Conservation (phyloP, 2,888 invertebrate genomes). For the Heliconius ethilla region DNA sequence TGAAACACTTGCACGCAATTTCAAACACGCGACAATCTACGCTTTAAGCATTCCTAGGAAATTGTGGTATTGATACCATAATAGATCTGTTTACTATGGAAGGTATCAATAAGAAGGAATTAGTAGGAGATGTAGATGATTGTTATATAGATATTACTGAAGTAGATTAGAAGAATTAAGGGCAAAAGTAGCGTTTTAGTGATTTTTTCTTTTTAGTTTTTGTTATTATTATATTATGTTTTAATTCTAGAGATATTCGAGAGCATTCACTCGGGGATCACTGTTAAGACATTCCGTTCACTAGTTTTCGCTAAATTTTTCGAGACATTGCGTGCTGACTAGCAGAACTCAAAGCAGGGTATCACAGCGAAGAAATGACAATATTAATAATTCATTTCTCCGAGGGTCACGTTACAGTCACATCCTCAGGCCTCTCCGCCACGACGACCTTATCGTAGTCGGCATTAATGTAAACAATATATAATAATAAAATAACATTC, state of each 20-base stretch:
- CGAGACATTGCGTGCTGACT: no score
- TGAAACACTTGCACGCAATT: conserved; percentile 26
- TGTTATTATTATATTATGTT: neutral
- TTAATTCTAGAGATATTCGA: neutral
- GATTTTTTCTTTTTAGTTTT: neutral
- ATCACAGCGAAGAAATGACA: no score
- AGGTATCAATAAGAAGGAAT: conserved; percentile 22
- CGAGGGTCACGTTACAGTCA: no score
- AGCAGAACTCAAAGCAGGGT: no score
- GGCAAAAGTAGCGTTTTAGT: neutral
- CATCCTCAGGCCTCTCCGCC: no score
- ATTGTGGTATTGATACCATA: conserved; percentile 28
- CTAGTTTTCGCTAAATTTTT: no score
- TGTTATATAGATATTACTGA: conserved; percentile 1
- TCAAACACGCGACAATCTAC: conserved; percentile 25
- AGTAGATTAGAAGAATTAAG: neutral
- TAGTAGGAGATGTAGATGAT: conserved; percentile 9
- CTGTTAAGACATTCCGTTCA: no score
- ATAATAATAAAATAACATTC: neutral
- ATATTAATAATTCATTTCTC: no score
- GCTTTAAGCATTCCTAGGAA: conserved; percentile 24
- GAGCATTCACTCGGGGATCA: neutral
- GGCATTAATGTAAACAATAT: neutral
- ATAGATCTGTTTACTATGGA: conserved; percentile 23
- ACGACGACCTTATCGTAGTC: no score